phyloP scores from a whole-genome alignment of 2,113 vertebrate genomes.

The Coracopsis vasa region DNA sequence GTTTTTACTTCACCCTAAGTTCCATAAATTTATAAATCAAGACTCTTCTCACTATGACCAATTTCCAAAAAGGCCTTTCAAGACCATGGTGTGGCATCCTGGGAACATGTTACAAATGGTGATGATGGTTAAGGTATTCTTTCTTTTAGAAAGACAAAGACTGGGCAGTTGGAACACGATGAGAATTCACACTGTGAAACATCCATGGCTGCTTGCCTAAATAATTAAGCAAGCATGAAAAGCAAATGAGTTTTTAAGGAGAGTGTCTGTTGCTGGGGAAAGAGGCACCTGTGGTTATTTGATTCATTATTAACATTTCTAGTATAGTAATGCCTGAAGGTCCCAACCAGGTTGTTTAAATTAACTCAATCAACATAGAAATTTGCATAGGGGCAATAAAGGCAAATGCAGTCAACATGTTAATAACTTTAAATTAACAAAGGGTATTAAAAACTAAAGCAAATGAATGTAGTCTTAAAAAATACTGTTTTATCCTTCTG shows the following conservation, averaged over 20 bases:
- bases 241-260: slow-evolving; percentile 71
- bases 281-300: slow-evolving; percentile 70
- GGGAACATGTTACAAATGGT: neutral
- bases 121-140: neutral
- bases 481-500: neutral
- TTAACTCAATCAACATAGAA: slow-evolving; percentile 59
- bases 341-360: slow-evolving; percentile 67
- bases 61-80: neutral
- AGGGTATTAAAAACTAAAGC: slow-evolving; percentile 22
- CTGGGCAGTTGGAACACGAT: neutral
- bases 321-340: slow-evolving; percentile 46
- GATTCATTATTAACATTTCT: slow-evolving; percentile 67
- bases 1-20: neutral
- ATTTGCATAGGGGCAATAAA: slow-evolving; percentile 65
- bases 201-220: slow-evolving; percentile 66
- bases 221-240: slow-evolving; percentile 70
- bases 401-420: slow-evolving; percentile 49
- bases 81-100: neutral
- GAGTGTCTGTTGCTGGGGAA: slow-evolving; percentile 63
- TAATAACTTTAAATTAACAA: slow-evolving; percentile 38
- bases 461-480: neutral
- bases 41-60: neutral
- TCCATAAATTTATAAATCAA: neutral
- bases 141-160: slow-evolving; percentile 11
- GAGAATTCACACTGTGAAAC: slow-evolving; percentile 58